These are phyloP conservation scores for Sinotaia quadrata DNA, from an alignment of 2,888 invertebrate genomes.

Conservation along the genomic window DNA sequence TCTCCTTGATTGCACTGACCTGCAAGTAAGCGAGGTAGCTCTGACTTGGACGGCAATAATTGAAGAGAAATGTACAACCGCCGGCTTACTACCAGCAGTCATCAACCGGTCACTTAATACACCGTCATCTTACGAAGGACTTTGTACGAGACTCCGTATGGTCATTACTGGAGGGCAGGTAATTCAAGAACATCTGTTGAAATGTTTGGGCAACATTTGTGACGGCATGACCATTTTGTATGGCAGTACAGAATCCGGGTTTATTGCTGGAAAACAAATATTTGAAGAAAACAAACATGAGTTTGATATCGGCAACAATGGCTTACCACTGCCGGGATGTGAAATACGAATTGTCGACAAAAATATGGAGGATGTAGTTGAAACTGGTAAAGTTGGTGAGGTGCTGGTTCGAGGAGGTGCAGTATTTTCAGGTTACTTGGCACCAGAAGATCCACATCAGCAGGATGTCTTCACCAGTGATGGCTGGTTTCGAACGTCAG, in stretches of 20 bases:
- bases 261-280: conserved; percentile 32
- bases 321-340: conserved; percentile 30
- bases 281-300: conserved; percentile 6
- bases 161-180: conserved; percentile 25
- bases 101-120: conserved; percentile 10
- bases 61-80: conserved; percentile 32
- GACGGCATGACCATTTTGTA: conserved; percentile 34
- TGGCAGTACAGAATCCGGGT: conserved; percentile 36
- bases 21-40: conserved; percentile 10
- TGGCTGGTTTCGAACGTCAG: conserved; percentile 41
- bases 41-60: conserved; percentile 29
- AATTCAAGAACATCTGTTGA: conserved; percentile 21
- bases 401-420: conserved; percentile 34
- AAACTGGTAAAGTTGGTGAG: conserved; percentile 34
- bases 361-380: conserved; percentile 22
- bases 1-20: conserved; percentile 34
- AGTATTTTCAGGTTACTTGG: conserved; percentile 31
- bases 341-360: conserved; percentile 33
- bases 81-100: conserved; percentile 29
- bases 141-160: conserved; percentile 17
- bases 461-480: conserved; percentile 35
- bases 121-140: background rate
- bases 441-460: conserved; percentile 19
- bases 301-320: conserved; percentile 30
- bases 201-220: conserved; percentile 26